Evolutionary conservation across 1,140 invertebrate species (phyloP), one percentile per base, ranked within the genome.

Genomic region (Parasteatoda tepidariorum): DNA sequence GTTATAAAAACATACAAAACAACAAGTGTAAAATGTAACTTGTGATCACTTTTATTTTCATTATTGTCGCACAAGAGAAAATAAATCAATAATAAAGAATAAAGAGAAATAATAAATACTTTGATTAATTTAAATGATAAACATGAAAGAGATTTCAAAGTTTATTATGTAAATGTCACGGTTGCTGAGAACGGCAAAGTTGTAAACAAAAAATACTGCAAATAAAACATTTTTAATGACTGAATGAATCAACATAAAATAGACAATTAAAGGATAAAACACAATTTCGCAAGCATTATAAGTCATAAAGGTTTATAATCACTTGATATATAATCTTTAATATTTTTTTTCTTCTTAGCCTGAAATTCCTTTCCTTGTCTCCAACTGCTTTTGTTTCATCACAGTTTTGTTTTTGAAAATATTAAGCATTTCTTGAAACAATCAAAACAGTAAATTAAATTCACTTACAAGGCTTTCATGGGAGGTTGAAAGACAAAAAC

Each of bases 401-500:
- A n/a, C n/a, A n/a, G n/a, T n/a, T n/a, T n/a, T n/a, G n/a, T n/a
- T n/a, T n/a, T 9, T 48, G 18, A 18, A 48, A 48, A 48, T 48
- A 48, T 48, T 48, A 48, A 48, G 18, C 18, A 48, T 48, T 48
- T 18, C 38, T 48, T 48, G 9, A 48, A 48, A 48, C 18, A 48
- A 9, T 48, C 38, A 48, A n/a, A 48, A 18, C 38, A 48, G 38
- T 18, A 48, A 48, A 13, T 48, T 13, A 48, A 4, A 48, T 48
- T 48, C 38, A 48, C 9, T 48, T 48, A 48, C 38, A 67, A 34
- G 62, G 75, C 75, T 78, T 78, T 78, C 41, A 78, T 55, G 48
- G n/a, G 41, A 78, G 64, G 34, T 48, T 67, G 75, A 67, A 48
- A 78, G 41, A 67, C 34, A 48, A 41, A 67, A 78, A 64, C 57